These are phyloP conservation scores for Eleginops maclovinus DNA, from an alignment of 2,113 vertebrate genomes.

Conservation along the genomic window DNA sequence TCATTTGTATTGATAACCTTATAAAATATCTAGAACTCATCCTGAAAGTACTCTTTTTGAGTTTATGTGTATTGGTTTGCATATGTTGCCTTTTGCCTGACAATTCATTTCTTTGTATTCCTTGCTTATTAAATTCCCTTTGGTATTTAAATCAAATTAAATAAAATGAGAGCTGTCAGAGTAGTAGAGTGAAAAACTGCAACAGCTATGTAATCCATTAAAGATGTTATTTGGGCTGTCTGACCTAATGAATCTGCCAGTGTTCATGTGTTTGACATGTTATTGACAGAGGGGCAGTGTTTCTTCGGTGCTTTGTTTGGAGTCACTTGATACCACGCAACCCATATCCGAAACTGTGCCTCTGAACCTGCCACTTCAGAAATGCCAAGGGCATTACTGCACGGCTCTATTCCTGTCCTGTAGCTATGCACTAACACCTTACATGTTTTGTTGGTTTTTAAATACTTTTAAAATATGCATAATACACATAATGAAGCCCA, in stretches of 20 bases:
- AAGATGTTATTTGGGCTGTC: constrained; percentile 1
- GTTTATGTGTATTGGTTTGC: background rate
- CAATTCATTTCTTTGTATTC: background rate
- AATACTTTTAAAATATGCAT: background rate
- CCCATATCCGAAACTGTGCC: constrained; percentile 18
- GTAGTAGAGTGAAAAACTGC: no score
- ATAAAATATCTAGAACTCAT: no score
- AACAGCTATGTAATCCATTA: background rate
- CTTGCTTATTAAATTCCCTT: background rate
- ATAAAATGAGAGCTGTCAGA: no score
- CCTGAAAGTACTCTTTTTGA: no score
- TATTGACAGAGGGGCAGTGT: constrained; percentile 17
- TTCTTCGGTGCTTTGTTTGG: constrained; percentile 41
- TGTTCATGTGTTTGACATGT: constrained; percentile 18
- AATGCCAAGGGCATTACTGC: constrained; percentile 53
- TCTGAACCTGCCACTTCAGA: constrained; percentile 36
- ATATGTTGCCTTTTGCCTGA: background rate
- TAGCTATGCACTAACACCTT: constrained; percentile 18
- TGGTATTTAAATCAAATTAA: no score
- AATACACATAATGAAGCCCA: background rate
- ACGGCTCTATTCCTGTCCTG: constrained; percentile 50
- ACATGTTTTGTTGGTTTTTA: background rate
- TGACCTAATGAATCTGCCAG: constrained; percentile 11
- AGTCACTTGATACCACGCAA: constrained; percentile 57
- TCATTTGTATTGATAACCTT: no score